These are phyloP conservation scores for Alexandromys fortis DNA, from an alignment of 2,113 vertebrate species.

Conservation along the genomic window DNA sequence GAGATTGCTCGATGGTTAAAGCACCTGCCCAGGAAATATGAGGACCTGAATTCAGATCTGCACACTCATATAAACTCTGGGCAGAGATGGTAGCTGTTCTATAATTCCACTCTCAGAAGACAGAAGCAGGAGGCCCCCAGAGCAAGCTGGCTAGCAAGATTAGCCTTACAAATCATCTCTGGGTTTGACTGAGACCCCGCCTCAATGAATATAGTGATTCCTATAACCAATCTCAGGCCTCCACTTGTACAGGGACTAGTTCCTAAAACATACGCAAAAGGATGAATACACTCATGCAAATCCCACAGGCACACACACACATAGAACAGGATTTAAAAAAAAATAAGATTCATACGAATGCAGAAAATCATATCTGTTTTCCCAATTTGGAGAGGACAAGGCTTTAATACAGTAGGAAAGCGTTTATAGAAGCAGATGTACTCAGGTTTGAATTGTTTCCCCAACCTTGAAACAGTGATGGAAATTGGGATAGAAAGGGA, in stretches of 20 bases:
- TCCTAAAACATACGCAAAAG: neutral
- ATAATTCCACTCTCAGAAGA: neutral
- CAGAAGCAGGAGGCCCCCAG: neutral
- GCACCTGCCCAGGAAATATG: neutral
- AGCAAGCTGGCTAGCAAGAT: neutral
- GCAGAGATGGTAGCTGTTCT: too few species aligned
- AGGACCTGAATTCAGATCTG: neutral
- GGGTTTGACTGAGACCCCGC: neutral
- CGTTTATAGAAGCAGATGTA: slow-evolving; percentile 56
- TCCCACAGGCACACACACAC: neutral
- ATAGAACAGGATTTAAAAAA: neutral
- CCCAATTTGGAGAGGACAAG: neutral
- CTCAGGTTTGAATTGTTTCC: slow-evolving; percentile 28
- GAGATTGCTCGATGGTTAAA: neutral
- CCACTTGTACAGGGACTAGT: neutral
- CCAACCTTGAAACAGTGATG: slow-evolving; percentile 37
- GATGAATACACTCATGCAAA: neutral
- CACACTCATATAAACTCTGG: neutral
- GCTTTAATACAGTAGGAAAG: neutral
- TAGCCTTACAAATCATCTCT: neutral
- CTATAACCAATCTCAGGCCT: neutral
- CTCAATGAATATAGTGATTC: neutral
- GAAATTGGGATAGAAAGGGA: slow-evolving; percentile 52
- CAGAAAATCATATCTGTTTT: neutral
- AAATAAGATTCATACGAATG: neutral